These are phyloP conservation scores for Lamellibrachia luymesi DNA, from an alignment of 1,140 invertebrate genomes.

Conservation along the genomic window DNA sequence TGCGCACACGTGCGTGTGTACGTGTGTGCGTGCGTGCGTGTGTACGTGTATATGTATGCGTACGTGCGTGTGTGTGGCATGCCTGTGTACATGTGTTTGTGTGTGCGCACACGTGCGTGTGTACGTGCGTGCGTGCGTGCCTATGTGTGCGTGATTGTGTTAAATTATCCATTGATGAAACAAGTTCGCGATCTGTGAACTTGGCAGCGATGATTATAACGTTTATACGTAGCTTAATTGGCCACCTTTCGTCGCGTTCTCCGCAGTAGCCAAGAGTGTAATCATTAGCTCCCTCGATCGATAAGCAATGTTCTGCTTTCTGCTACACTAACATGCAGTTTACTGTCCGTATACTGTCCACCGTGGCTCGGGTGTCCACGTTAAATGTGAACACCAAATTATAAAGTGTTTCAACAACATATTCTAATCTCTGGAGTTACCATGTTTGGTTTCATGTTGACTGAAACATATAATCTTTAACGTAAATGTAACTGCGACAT, in stretches of 20 bases:
- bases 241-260: background rate
- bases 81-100: too few species aligned
- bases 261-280: background rate
- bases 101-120: too few species aligned
- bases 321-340: background rate
- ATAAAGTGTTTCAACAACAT: background rate
- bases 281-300: background rate
- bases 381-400: background rate
- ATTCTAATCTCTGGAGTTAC: background rate
- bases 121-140: background rate
- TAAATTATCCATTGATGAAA: background rate
- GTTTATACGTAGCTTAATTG: background rate
- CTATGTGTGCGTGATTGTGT: background rate
- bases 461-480: background rate
- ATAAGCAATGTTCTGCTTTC: background rate
- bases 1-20: background rate
- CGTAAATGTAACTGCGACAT: too few species aligned
- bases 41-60: background rate
- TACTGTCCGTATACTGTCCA: background rate
- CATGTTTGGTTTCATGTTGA: background rate
- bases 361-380: background rate
- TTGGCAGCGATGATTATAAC: conserved; percentile 7
- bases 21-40: background rate
- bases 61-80: background rate
- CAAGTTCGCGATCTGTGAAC: background rate